Base-by-base conservation (phyloP, 2,888 invertebrate genomes). In the Linnaemya vulpina region DNA sequence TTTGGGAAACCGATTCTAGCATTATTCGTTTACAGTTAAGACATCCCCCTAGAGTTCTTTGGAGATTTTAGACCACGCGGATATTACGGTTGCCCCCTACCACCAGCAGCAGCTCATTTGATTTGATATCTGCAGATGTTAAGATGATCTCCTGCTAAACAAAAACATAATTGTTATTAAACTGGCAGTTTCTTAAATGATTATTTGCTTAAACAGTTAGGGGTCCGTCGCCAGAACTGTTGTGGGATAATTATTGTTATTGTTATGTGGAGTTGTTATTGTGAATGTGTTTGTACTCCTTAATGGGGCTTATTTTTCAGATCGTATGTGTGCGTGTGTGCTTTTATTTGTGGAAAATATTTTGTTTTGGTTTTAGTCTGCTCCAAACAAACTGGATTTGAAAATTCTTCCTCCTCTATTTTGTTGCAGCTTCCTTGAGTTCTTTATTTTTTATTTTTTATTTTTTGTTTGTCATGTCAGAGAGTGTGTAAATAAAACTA, bases 311-410 rank as follows among this genome's bases (percentile, higher is more conserved):
- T 35, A n/a, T 35, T 58, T 35, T 58, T 58, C 35, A n/a, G 30
- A 58, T n/a, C 3, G n/a, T 58, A n/a, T 5, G n/a, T n/a, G n/a
- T 30, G 30, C 8, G n/a, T 25, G 25, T 10, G 40, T 46, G 13
- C 49, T 20, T 25, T 67, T 46, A 11, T 46, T 13, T 17, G 35
- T 55, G 15, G n/a, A 63, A 38, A 53, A 55, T 40, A 38, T 25
- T 30, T 68, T 81, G 68, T 62, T 81, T 74, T 74, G 67, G 40
- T 68, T 67, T 67, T 17, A 73, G 60, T 17, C 74, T 43, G 51
- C 51, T 30, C n/a, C 10, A 43, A 60, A 38, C 20, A 67, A 81
- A 81, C 74, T 75, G 81, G 74, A 46, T 62, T 51, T 60, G n/a
- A 49, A 55, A 58, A 30, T 67, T 10, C 22, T 43, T 25, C 22